Conservation (phyloP, 2,797 vertebrate genomes). For the Vespertilio murinus region DNA sequence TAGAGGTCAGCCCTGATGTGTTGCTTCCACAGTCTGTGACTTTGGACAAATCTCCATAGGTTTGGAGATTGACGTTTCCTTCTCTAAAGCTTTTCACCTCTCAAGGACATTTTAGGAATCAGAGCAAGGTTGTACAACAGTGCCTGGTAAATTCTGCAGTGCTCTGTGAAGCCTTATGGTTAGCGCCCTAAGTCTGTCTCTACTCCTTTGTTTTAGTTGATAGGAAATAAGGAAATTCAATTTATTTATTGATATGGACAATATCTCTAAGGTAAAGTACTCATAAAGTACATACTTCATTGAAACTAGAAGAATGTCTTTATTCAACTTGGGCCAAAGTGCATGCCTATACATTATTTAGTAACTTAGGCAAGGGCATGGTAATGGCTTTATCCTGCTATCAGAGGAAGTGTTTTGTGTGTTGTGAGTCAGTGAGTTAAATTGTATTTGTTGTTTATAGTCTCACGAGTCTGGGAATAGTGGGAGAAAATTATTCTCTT, state of each 20-base stretch:
- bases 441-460: background rate
- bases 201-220: background rate
- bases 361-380: background rate
- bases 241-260: too few relatives aligned
- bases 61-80: background rate
- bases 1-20: background rate
- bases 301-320: background rate
- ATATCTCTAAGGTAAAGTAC: background rate
- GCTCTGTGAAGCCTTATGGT: background rate
- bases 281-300: background rate
- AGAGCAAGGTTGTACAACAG: background rate
- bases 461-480: background rate
- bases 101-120: background rate
- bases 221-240: background rate
- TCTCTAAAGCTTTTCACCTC: background rate
- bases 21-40: background rate
- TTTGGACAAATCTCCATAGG: background rate
- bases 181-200: background rate
- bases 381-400: background rate
- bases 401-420: background rate
- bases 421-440: background rate
- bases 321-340: background rate
- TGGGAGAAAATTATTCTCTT: background rate
- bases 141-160: background rate
- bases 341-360: background rate